These are phyloP conservation scores for Merodon equestris DNA, from an alignment of 2,888 invertebrate species.

Conservation along the genomic window DNA sequence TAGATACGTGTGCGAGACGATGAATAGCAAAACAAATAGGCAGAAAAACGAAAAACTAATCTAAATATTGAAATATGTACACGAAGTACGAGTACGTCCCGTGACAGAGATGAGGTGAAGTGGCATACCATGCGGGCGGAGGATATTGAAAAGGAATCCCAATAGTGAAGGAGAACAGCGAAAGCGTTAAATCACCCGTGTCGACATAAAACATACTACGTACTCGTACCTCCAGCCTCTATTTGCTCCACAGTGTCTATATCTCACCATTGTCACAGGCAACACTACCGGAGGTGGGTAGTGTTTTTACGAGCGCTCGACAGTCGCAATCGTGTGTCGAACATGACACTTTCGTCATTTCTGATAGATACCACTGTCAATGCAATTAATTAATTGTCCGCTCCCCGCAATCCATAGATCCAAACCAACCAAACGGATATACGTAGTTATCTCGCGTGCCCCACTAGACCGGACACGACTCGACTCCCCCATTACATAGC, in stretches of 20 bases:
- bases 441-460: neutral
- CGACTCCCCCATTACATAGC: constrained; percentile 46
- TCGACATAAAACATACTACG: constrained; percentile 34
- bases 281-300: neutral
- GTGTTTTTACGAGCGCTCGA: neutral
- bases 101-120: neutral
- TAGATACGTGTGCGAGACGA: constrained; percentile 16
- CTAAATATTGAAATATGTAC: constrained; percentile 64
- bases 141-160: constrained; percentile 1
- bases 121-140: neutral
- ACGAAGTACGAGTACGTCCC: neutral
- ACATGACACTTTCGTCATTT: constrained; percentile 53
- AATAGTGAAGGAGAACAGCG: constrained; percentile 30
- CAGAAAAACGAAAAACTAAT: constrained; percentile 60
- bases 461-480: no score
- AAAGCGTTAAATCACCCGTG: constrained; percentile 54
- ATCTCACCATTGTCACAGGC: neutral
- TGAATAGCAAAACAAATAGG: constrained; percentile 50
- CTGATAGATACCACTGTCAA: constrained; percentile 51
- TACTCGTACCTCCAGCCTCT: constrained; percentile 6
- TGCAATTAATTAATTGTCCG: constrained; percentile 57
- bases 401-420: neutral
- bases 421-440: neutral
- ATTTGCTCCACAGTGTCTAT: constrained; percentile 12
- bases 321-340: constrained; percentile 45